Evolutionary conservation across 2,113 vertebrate species (phyloP).

Genomic region (Corythornis cristatus): DNA sequence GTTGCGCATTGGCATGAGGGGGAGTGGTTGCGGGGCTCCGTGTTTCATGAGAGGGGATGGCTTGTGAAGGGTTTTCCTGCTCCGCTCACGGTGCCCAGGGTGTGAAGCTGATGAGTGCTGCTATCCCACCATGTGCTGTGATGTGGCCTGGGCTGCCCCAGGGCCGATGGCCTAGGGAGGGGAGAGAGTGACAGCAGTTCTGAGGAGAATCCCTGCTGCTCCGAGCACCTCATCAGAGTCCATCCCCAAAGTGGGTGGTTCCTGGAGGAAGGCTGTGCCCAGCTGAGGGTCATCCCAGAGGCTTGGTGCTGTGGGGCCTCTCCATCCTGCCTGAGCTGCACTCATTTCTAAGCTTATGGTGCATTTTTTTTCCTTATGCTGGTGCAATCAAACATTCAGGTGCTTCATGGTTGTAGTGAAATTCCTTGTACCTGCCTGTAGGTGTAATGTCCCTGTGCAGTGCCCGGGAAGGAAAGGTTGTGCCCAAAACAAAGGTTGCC

Average conservation of each 20-base stretch:
- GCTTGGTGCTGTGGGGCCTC: neutral
- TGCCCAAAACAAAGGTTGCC: neutral
- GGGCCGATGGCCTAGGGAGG: neutral
- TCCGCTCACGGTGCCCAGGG: no score
- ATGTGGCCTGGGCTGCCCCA: neutral
- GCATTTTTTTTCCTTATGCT: neutral
- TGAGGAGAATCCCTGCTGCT: neutral
- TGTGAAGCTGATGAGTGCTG: no score
- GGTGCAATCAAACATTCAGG: neutral
- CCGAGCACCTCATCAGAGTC: neutral
- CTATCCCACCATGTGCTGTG: no score
- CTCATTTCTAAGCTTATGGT: neutral
- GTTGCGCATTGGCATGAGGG: no score
- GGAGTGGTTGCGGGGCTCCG: no score
- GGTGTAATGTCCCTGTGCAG: neutral
- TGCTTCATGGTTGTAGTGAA: neutral
- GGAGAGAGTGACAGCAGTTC: neutral
- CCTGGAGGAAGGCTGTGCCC: neutral
- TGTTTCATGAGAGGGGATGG: no score
- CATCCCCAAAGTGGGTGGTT: neutral
- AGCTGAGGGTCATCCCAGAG: neutral
- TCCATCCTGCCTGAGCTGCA: neutral
- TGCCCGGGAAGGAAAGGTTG: rapidly evolving
- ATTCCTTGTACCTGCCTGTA: rapidly evolving
- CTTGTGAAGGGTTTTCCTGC: no score